Percentiles rank a stretch among this genome's conserved stretches.
phyloP scores from a whole-genome alignment of 2,797 vertebrate species.

The Pangasius mekongensis region DNA sequence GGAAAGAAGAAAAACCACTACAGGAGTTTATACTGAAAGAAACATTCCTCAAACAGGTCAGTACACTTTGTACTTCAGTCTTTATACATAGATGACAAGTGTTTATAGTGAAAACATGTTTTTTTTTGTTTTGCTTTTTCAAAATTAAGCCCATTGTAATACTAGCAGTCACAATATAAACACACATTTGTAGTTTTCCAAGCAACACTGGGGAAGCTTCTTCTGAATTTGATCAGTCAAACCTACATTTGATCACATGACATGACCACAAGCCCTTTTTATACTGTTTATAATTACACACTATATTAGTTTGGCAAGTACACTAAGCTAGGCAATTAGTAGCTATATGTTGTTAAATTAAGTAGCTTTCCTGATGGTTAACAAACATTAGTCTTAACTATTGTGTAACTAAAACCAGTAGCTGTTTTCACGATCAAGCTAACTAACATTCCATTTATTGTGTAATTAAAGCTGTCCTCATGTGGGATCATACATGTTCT shows the following conservation, averaged over 20 bases:
- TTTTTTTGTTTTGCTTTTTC: not conserved
- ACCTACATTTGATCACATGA: not conserved
- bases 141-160: not conserved
- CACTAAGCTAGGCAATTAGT: not conserved
- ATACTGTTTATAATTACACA: not conserved
- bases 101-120: not conserved
- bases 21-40: conserved; percentile 68
- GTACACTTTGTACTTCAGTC: conserved; percentile 40
- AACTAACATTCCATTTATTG: no score
- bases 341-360: not conserved
- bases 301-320: not conserved
- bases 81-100: not conserved
- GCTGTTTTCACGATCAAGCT: not conserved
- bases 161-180: not conserved
- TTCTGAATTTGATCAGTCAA: not conserved
- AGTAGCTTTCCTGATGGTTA: not conserved
- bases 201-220: not conserved
- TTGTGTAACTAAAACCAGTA: not conserved
- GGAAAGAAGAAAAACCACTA: conserved; percentile 70
- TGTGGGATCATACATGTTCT: no score
- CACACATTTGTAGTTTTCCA: not conserved
- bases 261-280: not conserved
- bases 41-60: conserved; percentile 65
- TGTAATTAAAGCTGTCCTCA: no score
- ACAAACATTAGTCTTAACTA: not conserved